Percentiles rank a stretch among this genome's conserved stretches.
These are phyloP conservation scores for Cynopterus brachyotis DNA, from an alignment of 2,113 vertebrate species.

Conservation along the genomic window DNA sequence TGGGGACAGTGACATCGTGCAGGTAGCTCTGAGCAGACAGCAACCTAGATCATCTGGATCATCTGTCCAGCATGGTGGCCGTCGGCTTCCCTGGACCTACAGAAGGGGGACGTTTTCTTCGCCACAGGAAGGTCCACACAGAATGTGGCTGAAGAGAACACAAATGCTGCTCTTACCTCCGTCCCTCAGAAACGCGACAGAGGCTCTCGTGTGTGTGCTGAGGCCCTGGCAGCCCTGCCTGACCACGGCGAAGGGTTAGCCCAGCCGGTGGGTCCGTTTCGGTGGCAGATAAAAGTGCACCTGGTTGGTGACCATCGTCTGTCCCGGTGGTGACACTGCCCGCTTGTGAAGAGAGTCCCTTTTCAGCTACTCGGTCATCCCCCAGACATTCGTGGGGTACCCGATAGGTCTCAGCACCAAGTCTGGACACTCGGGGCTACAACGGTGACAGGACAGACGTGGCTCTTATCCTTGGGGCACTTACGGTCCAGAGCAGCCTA, in stretches of 20 bases:
- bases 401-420: slow-evolving; percentile 57
- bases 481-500: not conserved
- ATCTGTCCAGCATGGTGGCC: too few relatives aligned
- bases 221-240: not conserved
- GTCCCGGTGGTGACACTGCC: not conserved
- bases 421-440: slow-evolving; percentile 57
- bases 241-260: not conserved
- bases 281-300: not conserved
- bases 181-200: not conserved
- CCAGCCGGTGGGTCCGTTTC: not conserved
- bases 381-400: slow-evolving; percentile 61
- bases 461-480: not conserved
- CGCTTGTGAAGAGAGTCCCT: slow-evolving; percentile 21
- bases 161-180: not conserved
- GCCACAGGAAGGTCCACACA: not conserved
- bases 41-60: too few relatives aligned
- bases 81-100: not conserved
- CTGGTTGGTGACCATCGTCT: not conserved
- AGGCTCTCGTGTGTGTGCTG: not conserved
- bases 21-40: not conserved
- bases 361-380: slow-evolving; percentile 40
- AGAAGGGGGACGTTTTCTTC: not conserved
- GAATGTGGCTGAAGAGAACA: not conserved
- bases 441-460: not conserved
- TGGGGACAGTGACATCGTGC: not conserved